A percentile compares a stretch with the other conserved stretches of the same genome.
Evolutionary conservation across 2,888 invertebrate genomes (phyloP).

Genomic region (Callosobruchus maculatus): DNA sequence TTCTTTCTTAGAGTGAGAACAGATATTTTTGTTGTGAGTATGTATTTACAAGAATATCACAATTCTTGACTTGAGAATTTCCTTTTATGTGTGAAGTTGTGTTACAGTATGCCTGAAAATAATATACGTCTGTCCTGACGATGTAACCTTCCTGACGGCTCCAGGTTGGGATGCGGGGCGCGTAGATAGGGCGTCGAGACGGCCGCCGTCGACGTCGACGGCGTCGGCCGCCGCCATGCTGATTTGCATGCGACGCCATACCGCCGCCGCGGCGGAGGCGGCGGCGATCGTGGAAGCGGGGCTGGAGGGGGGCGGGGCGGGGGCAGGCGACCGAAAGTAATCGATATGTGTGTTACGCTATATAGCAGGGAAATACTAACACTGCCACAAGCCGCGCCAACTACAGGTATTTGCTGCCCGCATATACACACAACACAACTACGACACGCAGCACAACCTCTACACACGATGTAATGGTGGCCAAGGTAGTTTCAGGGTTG

Average conservation of each 20-base stretch:
- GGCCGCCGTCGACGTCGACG: conserved; percentile 25
- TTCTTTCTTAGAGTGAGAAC: too few relatives aligned
- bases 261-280: conserved; percentile 43
- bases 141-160: not conserved
- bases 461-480: not conserved
- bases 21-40: too few relatives aligned
- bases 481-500: too few relatives aligned
- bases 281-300: conserved; percentile 12
- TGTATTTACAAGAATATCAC: too few relatives aligned
- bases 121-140: not conserved
- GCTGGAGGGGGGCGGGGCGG: not conserved
- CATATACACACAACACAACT: not conserved
- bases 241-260: conserved; percentile 63
- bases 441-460: not conserved
- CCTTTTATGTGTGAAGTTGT: too few relatives aligned
- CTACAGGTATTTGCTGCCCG: not conserved
- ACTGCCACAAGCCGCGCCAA: not conserved
- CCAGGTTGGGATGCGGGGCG: conserved; percentile 56
- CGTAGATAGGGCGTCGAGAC: conserved; percentile 60
- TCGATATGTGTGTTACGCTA: conserved; percentile 51
- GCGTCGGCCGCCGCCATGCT: conserved; percentile 54
- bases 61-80: too few relatives aligned
- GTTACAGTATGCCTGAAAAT: too few relatives aligned
- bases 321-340: conserved; percentile 45
- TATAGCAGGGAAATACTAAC: conserved; percentile 4